phyloP scores from a whole-genome alignment of 2,797 vertebrate species.

The Protosalanx chinensis region DNA sequence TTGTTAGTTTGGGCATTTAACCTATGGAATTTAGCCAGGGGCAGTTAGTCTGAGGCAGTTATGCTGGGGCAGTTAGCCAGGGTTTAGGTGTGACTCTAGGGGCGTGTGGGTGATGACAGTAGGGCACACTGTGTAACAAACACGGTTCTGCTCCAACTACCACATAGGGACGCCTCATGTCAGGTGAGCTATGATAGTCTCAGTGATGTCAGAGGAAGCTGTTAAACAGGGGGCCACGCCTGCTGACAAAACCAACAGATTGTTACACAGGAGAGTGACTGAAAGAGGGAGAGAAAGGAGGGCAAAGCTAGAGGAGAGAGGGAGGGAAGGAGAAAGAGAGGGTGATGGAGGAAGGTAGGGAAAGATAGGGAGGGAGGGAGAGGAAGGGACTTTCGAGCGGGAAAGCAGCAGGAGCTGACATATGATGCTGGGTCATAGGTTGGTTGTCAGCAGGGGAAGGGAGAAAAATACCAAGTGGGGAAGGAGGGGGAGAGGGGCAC shows the following conservation, averaged over 20 bases:
- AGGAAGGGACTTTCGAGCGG: not conserved
- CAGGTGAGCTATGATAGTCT: not conserved
- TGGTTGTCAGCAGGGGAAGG: not conserved
- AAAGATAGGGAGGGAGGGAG: too few species aligned
- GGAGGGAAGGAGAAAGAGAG: not conserved
- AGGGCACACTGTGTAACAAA: too few species aligned
- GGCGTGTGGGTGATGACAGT: too few species aligned
- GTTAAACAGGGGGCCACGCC: not conserved
- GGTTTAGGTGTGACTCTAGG: not conserved
- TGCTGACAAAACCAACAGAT: not conserved
- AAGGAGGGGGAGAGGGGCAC: not conserved
- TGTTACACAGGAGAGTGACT: not conserved
- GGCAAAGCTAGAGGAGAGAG: not conserved
- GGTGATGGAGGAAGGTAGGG: not conserved
- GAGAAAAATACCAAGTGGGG: not conserved
- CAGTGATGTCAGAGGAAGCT: not conserved
- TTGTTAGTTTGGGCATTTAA: too few species aligned
- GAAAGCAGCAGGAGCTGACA: not conserved
- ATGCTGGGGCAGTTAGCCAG: conserved; percentile 1
- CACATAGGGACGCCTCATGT: not conserved
- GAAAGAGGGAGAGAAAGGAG: not conserved
- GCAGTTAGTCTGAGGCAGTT: not conserved
- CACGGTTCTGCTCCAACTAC: not conserved
- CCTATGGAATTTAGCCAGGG: too few species aligned
- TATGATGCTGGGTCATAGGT: not conserved